Base-by-base conservation (phyloP, 2,113 vertebrate genomes). In the Cyanoramphus novaezelandiae region DNA sequence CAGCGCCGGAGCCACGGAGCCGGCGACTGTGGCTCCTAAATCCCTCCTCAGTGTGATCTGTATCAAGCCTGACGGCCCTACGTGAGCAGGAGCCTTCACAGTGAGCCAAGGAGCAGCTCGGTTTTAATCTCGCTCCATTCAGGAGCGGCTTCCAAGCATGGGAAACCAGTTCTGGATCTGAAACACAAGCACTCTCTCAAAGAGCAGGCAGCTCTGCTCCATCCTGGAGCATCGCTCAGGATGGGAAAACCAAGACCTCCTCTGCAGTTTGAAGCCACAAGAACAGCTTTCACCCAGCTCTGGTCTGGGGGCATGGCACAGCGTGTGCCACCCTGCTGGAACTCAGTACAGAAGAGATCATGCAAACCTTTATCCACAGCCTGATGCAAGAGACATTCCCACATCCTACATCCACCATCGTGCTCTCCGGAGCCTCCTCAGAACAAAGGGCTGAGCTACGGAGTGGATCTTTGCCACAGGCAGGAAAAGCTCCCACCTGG, bases 331-430 rank as follows among this genome's bases (percentile, higher is more conserved):
- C 25, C 82, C 52, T 23, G 29, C 60, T 13, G 55, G 47, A 43
- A 29, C 44, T 59, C 31, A 4, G 11, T 1, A 20, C 5, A 4
- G 52, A 47, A 33, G 11, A 35, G 50, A 60, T 15, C 2, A 0
- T 3, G 39, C 57, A 11, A 41, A 60, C 44, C 52, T 67, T 28
- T 5, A 31, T 18, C 52, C n/a, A 3, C 0, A 3, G 33, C 37
- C 76, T 31, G 78, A 59, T 3, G 9, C 71, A 52, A 57, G 28
- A 44, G 68, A 29, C 2, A 0, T 24, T 41, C 27, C 46, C 3
- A 0, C 35, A 5, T 18, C 13, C 50, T 6, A 3, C 8, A 0
- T 6, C 6, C 1, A 17, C 29, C 49, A 21, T 3, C 0, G 2
- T 1, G 1, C 52, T 44, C 31, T 49, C 52, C 41, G 15, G 60